These are phyloP conservation scores for Apeira syringaria DNA, from an alignment of 2,888 invertebrate genomes.

Conservation along the genomic window DNA sequence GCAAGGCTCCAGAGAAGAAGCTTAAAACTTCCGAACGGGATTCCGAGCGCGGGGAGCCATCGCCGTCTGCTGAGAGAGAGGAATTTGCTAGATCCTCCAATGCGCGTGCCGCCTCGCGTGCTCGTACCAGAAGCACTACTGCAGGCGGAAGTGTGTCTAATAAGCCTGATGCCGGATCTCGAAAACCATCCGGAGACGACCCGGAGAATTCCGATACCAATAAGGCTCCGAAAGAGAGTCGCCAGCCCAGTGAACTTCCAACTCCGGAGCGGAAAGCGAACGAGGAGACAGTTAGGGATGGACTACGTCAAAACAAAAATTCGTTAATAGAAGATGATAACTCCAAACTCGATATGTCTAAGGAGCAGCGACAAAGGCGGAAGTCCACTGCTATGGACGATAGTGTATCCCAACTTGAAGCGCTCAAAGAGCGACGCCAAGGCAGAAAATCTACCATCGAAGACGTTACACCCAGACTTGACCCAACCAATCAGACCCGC, in stretches of 20 bases:
- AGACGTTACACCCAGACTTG: no score
- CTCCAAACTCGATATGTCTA: background rate
- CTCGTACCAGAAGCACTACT: slow-evolving; percentile 87
- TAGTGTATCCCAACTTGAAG: background rate
- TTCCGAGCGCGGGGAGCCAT: slow-evolving; percentile 88
- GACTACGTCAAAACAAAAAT: slow-evolving; percentile 51
- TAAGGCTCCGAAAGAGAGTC: slow-evolving; percentile 83
- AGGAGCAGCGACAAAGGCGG: background rate
- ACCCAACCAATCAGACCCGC: background rate
- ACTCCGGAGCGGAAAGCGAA: slow-evolving; percentile 85
- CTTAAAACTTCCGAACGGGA: slow-evolving; percentile 93
- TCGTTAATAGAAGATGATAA: slow-evolving; percentile 24
- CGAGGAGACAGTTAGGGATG: slow-evolving; percentile 81
- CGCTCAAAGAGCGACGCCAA: background rate
- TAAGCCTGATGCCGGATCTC: slow-evolving; percentile 81
- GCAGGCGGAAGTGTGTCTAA: slow-evolving; percentile 87
- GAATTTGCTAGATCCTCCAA: slow-evolving; percentile 83
- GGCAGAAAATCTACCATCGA: no score
- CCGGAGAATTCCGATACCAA: slow-evolving; percentile 60
- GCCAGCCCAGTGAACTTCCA: slow-evolving; percentile 84
- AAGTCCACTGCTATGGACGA: background rate
- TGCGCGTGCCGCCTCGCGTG: slow-evolving; percentile 81
- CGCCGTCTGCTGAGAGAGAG: slow-evolving; percentile 90
- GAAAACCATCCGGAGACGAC: slow-evolving; percentile 76
- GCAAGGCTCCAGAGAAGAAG: slow-evolving; percentile 91